Percentiles rank a stretch among this genome's conserved stretches.
phyloP scores from a whole-genome alignment of 2,888 invertebrate genomes.

The Mycalesis mineus region DNA sequence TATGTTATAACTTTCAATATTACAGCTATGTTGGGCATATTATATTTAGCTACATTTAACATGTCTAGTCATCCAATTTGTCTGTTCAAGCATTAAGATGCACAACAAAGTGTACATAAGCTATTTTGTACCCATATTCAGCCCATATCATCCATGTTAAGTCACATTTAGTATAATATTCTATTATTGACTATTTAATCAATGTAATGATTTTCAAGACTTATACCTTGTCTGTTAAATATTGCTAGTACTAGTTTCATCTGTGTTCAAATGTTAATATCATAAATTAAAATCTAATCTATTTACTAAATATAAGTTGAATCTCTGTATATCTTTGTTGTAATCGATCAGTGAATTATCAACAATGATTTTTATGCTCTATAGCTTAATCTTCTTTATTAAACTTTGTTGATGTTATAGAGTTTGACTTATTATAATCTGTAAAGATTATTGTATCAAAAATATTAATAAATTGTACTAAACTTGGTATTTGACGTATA shows the following conservation, averaged over 20 bases:
- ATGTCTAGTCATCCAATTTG: conserved; percentile 13
- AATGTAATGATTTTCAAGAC: not conserved
- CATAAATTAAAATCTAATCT: too few relatives aligned
- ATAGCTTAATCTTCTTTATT: too few relatives aligned
- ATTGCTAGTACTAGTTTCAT: conserved; percentile 1
- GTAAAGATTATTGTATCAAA: not conserved
- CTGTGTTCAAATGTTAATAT: conserved; percentile 23
- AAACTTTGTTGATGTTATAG: too few relatives aligned
- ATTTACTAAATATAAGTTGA: too few relatives aligned
- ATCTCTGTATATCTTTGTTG: too few relatives aligned
- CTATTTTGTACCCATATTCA: conserved; percentile 9
- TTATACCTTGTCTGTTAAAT: conserved; percentile 14
- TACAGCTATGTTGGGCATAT: conserved; percentile 1
- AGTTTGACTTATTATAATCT: too few relatives aligned
- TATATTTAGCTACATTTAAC: not conserved
- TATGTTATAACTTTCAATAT: too few relatives aligned
- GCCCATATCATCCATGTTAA: not conserved
- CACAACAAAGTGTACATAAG: conserved; percentile 10
- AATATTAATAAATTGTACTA: not conserved
- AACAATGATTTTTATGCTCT: too few relatives aligned
- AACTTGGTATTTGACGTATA: not conserved
- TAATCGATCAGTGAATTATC: too few relatives aligned
- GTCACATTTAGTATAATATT: not conserved
- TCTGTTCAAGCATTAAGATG: not conserved
- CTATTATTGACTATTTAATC: conserved; percentile 1